phyloP scores from a whole-genome alignment of 2,888 invertebrate species.

The Epinotia ramella region DNA sequence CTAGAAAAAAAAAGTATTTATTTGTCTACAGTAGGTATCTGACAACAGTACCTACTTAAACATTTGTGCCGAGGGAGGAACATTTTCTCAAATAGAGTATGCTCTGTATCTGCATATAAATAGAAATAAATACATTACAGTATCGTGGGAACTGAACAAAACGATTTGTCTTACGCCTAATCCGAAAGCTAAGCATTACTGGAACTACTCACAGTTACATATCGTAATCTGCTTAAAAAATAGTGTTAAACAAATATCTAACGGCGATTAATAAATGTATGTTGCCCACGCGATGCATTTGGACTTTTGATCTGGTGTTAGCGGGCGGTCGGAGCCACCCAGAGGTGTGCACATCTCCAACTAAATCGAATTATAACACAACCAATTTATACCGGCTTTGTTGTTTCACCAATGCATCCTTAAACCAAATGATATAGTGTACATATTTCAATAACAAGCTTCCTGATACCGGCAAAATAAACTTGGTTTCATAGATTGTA shows the following conservation, averaged over 20 bases:
- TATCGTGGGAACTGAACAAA: constrained; percentile 37
- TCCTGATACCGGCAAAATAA: constrained; percentile 45
- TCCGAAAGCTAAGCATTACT: constrained; percentile 41
- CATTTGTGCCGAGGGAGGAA: neutral
- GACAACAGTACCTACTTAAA: neutral
- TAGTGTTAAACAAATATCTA: constrained; percentile 76
- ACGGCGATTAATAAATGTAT: constrained; percentile 75
- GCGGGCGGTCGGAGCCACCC: constrained; percentile 81
- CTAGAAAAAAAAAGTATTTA: too few species aligned
- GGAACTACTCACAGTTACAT: constrained; percentile 61
- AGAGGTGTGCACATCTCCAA: constrained; percentile 78
- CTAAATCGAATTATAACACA: constrained; percentile 77
- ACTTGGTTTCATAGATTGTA: constrained; percentile 58
- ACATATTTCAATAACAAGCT: constrained; percentile 51
- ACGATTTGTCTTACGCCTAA: constrained; percentile 45
- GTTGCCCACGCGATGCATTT: constrained; percentile 73
- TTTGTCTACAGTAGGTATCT: too few species aligned
- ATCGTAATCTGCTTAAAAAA: constrained; percentile 68
- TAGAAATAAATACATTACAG: neutral
- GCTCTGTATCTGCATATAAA: neutral
- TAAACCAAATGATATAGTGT: constrained; percentile 52
- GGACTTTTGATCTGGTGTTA: constrained; percentile 72
- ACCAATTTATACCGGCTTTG: constrained; percentile 51
- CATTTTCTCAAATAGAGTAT: neutral
- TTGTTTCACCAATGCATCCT: constrained; percentile 45